Percentiles rank a stretch among this genome's conserved stretches.
Evolutionary conservation across 2,888 invertebrate species (phyloP).

Genomic region (Elegia similella): DNA sequence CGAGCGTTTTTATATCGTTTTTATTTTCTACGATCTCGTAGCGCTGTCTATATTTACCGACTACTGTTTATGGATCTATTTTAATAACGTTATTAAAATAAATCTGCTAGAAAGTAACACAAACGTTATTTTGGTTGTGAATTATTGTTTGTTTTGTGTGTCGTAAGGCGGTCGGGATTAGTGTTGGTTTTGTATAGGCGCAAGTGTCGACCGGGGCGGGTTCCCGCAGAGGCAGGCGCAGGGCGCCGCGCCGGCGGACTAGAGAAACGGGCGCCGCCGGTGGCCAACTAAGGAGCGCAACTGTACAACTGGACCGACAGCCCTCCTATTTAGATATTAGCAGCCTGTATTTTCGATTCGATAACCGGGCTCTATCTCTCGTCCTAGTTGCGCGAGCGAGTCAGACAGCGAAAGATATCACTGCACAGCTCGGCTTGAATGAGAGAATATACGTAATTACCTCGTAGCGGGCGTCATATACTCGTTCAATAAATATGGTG

Average conservation of each 20-base stretch:
- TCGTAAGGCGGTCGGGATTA: conserved; percentile 2
- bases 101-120: conserved; percentile 16
- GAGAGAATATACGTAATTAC: conserved; percentile 22
- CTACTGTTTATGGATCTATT: conserved; percentile 57
- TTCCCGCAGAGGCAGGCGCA: conserved; percentile 27
- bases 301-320: conserved; percentile 72
- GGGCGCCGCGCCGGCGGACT: conserved; percentile 31
- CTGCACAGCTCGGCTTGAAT: conserved; percentile 20
- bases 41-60: conserved; percentile 46
- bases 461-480: conserved; percentile 22
- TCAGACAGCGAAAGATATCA: conserved; percentile 25
- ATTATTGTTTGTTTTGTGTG: conserved; percentile 15
- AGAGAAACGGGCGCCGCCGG: conserved; percentile 65
- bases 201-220: background rate
- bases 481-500: background rate
- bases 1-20: conserved; percentile 53
- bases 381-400: conserved; percentile 26
- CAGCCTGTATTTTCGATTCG: conserved; percentile 59
- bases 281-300: conserved; percentile 73
- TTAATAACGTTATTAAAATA: conserved; percentile 35
- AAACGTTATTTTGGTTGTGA: conserved; percentile 20
- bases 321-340: conserved; percentile 65
- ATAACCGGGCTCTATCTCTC: conserved; percentile 41
- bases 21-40: conserved; percentile 48
- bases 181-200: background rate